Base-by-base conservation (phyloP, 2,797 vertebrate species). In the Pseudochirops corinnae region DNA sequence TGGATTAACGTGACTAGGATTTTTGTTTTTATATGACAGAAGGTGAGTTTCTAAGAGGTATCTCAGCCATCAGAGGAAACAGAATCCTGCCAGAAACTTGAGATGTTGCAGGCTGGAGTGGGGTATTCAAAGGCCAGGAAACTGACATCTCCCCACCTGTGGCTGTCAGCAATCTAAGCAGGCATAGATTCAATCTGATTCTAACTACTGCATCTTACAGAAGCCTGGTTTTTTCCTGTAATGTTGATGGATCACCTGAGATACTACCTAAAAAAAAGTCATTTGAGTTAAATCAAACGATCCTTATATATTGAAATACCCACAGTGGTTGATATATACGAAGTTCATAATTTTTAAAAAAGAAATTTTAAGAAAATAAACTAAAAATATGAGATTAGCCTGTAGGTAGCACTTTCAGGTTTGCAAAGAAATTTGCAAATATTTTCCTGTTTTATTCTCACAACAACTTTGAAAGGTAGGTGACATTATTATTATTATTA, bases 111-210 rank as follows among this genome's bases (percentile, higher is more conserved):
- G 39, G n/a, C 39, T 87, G 39, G 21, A 87, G 74, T 26, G 5
- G 10, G 74, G n/a, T 87, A 87, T 26, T 21, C 39, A 87, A 87
- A 87, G 74, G 39, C 74, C 74, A 87, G 39, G 39, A 87, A 46
- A 87, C 21, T 87, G 74, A 87, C 39, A 26, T 29, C 13, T 93
- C 52, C 33, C 55, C 29, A 91, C 2, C 28, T 7, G 0, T 94
- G 57, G 21, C 28, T 93, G 93, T 91, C 55, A 91, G 57, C 7
- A 60, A 57, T 92, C 92, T 96, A 82, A 9, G 52, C 11, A 93
- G 58, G 12, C 55, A 62, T 0, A 7, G 28, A 4, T 52, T 93
- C 39, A 92, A 90, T n/a, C 1, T 56, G 50, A 46, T 11, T 82
- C 39, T 55, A n/a, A 0, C 14, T 7, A 18, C 16, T 55, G 50